Conservation (phyloP, 2,797 vertebrate genomes). For the Iguana delicatissima region DNA sequence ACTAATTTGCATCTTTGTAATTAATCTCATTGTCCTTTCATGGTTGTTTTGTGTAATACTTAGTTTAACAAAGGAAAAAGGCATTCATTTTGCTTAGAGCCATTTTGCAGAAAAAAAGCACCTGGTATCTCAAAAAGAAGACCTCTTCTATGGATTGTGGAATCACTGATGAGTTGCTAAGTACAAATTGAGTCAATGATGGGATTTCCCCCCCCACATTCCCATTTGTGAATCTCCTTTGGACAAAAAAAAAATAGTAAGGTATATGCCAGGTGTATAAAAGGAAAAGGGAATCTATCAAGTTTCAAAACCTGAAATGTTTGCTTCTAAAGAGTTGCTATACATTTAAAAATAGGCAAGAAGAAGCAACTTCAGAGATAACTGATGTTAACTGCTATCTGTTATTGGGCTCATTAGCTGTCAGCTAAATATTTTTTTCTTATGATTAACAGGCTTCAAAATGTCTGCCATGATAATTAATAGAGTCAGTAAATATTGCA, state of each 20-base stretch:
- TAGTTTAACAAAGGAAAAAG: no score
- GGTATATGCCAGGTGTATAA: slow-evolving; percentile 53
- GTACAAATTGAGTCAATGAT: no score
- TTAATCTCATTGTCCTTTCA: no score
- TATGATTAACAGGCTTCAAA: neutral
- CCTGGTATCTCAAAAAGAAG: no score
- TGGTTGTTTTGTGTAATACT: no score
- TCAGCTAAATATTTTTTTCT: neutral
- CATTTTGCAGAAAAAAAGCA: no score
- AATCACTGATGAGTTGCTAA: no score
- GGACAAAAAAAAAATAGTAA: slow-evolving; percentile 58
- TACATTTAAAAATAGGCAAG: slow-evolving; percentile 15
- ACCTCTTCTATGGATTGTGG: no score
- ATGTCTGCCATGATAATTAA: slow-evolving; percentile 3
- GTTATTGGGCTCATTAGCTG: neutral
- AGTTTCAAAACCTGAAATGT: slow-evolving; percentile 39
- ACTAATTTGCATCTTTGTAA: no score
- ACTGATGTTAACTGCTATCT: slow-evolving; percentile 2
- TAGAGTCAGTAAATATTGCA: neutral
- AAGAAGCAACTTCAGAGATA: slow-evolving; percentile 31
- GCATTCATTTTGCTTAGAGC: no score
- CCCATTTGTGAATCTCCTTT: slow-evolving; percentile 17
- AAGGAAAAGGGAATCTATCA: slow-evolving; percentile 36
- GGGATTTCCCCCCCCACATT: no score
- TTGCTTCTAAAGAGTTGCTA: slow-evolving; percentile 31